phyloP scores from a whole-genome alignment of 2,797 vertebrate genomes.

The Tragopan temminckii region DNA sequence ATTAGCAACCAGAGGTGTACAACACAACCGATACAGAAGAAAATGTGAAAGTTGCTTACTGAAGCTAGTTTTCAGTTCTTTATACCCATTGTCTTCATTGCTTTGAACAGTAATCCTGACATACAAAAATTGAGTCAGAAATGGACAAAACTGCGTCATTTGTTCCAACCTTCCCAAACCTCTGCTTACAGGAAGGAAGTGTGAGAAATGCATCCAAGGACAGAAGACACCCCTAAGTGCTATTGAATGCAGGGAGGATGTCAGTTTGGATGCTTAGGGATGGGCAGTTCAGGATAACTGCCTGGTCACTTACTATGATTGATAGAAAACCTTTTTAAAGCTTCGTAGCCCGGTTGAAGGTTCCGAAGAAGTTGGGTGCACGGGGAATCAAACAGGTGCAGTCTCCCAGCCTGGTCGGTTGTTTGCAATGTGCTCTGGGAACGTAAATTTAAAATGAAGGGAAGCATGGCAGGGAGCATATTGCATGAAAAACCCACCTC shows the following conservation, averaged over 20 bases:
- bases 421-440: neutral
- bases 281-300: neutral
- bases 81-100: neutral
- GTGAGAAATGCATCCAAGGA: neutral
- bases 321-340: neutral
- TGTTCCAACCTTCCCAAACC: neutral
- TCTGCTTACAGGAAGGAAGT: neutral
- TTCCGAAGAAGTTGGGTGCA: neutral
- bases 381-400: neutral
- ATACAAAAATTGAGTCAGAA: neutral
- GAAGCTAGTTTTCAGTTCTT: neutral
- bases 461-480: neutral
- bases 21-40: neutral
- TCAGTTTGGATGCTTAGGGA: neutral
- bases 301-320: neutral
- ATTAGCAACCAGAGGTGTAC: rapidly evolving
- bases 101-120: neutral
- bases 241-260: neutral
- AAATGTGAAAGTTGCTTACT: neutral
- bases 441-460: neutral
- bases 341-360: neutral
- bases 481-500: neutral
- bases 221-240: neutral
- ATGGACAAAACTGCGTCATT: neutral
- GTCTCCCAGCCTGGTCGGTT: neutral